Base-by-base conservation (phyloP, 2,888 invertebrate species). In the Tiphia femorata region DNA sequence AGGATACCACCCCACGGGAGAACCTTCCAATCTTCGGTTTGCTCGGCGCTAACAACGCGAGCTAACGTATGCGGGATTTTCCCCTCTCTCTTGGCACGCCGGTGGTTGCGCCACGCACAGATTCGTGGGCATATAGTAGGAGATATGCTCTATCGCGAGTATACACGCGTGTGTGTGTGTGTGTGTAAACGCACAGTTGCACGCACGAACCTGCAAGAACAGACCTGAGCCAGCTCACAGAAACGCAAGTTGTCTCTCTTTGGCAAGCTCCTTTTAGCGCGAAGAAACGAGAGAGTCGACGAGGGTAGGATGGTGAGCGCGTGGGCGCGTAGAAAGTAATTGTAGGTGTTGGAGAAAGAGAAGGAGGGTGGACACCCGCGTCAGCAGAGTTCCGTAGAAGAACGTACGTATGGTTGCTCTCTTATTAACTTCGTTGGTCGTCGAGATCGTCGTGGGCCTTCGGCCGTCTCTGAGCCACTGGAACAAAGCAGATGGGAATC, bases 401-500 rank as follows among this genome's bases (percentile, higher is more conserved):
- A n/a, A n/a, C 65, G 53, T 58, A 37, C 37, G 47, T 56, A 58
- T 50, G 50, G 60, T 47, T 50, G 30, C 25, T 14, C 64, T 71
- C 64, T 79, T 76, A 78, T 79, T 79, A 73, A 73, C 72, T 73
- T 78, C 76, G 69, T 78, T 71, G 71, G 66, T 68, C 67, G 56
- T 54, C 44, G 64, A 55, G 62, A 38, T 41, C 55, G 52, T 33
- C 12, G 12, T 33, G 33, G 33, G n/a, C 14, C 37, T 37, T n/a
- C 14, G 8, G 16, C 17, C 19, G 17, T 37, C 37, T 17, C 37
- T 8, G 8, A 10, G 10, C 19, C 16, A 16, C 14, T 37, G 61
- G 70, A 74, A 78, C 77, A 79, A 77, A 80, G 78, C 76, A 73
- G 72, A 77, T 74, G 77, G 68, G 77, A 69, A 76, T 78, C 72